These are phyloP conservation scores for Hylomyscus alleni DNA, from an alignment of 2,797 vertebrate genomes.

Conservation along the genomic window DNA sequence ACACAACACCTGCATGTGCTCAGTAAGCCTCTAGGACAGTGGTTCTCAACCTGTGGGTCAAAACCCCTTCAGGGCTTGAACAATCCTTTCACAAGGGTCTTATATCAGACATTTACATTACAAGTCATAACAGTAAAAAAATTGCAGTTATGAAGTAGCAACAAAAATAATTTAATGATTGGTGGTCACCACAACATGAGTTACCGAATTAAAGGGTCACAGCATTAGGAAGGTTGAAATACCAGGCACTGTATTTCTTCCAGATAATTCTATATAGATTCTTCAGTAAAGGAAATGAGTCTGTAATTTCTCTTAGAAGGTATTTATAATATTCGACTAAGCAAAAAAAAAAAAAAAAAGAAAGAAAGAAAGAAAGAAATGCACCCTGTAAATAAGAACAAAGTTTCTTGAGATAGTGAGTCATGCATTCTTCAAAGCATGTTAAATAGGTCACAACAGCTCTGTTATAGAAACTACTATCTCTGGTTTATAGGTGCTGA, in stretches of 20 bases:
- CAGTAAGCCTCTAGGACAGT: neutral
- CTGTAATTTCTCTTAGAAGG: neutral
- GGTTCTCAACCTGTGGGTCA: neutral
- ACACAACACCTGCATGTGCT: neutral
- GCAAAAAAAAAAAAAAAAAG: neutral
- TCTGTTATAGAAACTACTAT: neutral
- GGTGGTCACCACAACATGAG: neutral
- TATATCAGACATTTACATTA: neutral
- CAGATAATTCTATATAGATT: neutral
- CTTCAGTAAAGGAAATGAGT: neutral
- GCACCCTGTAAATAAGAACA: neutral
- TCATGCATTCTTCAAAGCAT: neutral
- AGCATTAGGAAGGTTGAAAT: neutral
- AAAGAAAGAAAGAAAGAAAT: neutral
- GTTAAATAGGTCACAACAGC: neutral
- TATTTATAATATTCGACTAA: neutral
- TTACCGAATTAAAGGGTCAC: neutral
- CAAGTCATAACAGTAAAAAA: neutral
- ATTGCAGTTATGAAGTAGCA: neutral
- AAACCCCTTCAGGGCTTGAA: neutral
- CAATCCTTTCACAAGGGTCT: no score
- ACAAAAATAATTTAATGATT: neutral
- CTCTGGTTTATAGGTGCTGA: neutral
- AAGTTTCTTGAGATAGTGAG: slow-evolving; percentile 9
- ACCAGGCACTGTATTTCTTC: neutral